Base-by-base conservation (phyloP, 1,140 invertebrate genomes). In the Drosophila varians region DNA sequence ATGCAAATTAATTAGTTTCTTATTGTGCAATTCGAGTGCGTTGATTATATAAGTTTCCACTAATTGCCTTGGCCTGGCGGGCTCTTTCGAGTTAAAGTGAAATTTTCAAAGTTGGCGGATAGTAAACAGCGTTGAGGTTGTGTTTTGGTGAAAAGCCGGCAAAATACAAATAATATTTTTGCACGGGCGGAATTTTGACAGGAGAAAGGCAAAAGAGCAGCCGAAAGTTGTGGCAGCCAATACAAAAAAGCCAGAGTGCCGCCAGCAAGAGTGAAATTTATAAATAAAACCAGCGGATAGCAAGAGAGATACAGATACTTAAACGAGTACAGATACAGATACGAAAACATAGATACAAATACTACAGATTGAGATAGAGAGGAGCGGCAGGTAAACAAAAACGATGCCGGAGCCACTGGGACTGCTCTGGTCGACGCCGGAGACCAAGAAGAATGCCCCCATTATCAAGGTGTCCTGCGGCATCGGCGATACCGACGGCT, bases 401-500 rank as follows among this genome's bases (percentile, higher is more conserved):
- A 49, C 55, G 9, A 86, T 87, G 82, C 82, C 82, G 11, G 77
- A 87, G 54, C 69, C 64, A 45, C 5, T 77, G 52, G 82, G 80
- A 14, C 11, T 88, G n/a, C 31, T 55, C 28, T 84, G 68, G 55
- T 84, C 80, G 23, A 57, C 47, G 70, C 82, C 82, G 48, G 82
- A 87, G 74, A 68, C 83, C 43, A 77, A 80, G 56, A 83, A 90
- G 52, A 80, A 89, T 49, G 68, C 82, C 51, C 69, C 89, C 31
- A 69, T 90, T 38, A 89, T 90, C 40, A 90, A 90, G 71, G 51
- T 89, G 19, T 91, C 90, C 65, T 88, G 90, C 68, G 90, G 90
- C 56, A 91, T 91, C 31, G 90, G 90, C 49, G 90, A 91, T 57
- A 90, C 90, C n/a, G 90, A 91, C 43, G 84, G 80, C 38, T 91